These are phyloP conservation scores for Gorsachius goisagi DNA, from an alignment of 2,113 vertebrate genomes.

Conservation along the genomic window DNA sequence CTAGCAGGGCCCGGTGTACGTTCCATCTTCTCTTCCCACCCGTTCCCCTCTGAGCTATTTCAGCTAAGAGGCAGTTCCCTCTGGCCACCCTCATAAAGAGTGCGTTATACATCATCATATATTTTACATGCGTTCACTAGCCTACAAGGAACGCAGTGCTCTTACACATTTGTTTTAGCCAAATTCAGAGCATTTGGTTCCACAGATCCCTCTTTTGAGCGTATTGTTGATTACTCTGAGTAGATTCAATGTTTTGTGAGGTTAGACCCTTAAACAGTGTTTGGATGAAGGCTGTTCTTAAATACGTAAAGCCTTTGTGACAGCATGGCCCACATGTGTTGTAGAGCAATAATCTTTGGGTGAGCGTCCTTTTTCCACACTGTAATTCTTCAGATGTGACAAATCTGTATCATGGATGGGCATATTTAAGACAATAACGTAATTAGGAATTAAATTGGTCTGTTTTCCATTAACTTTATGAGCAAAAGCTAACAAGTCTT, in stretches of 20 bases:
- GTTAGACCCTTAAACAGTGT: neutral
- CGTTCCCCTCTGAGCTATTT: neutral
- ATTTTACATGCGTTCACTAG: neutral
- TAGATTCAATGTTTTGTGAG: neutral
- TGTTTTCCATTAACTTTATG: neutral
- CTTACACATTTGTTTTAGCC: neutral
- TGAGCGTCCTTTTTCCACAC: neutral
- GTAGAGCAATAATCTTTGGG: neutral
- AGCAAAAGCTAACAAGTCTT: neutral
- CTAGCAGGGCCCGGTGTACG: neutral
- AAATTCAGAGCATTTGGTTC: neutral
- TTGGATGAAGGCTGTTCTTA: neutral
- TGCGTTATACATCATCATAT: neutral
- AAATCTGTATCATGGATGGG: neutral
- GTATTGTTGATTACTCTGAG: neutral
- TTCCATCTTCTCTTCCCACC: neutral
- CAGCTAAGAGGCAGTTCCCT: neutral
- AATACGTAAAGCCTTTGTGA: neutral
- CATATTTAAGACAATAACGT: neutral
- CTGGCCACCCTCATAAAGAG: neutral
- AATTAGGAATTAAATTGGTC: neutral
- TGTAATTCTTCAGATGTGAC: neutral
- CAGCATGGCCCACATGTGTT: accelerated
- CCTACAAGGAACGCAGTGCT: neutral
- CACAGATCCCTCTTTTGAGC: neutral